phyloP scores from a whole-genome alignment of 2,888 invertebrate species.

The Ophion ventricosus region DNA sequence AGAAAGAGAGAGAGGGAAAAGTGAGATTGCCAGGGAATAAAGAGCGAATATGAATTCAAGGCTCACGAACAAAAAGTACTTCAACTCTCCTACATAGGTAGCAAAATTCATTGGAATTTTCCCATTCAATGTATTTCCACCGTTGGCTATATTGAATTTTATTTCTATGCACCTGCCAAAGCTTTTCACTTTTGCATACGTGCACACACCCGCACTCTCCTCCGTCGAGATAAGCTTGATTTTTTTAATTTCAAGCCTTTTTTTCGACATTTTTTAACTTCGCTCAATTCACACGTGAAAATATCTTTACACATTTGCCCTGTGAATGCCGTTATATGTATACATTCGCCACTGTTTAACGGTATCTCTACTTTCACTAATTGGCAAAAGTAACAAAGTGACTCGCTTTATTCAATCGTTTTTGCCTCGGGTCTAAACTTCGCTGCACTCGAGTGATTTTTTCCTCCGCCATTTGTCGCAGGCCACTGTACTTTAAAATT shows the following conservation, averaged over 20 bases:
- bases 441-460: background rate
- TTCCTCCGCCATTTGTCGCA: background rate
- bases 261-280: background rate
- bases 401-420: background rate
- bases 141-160: conserved; percentile 49
- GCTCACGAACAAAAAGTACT: conserved; percentile 59
- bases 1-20: background rate
- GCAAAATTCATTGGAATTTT: conserved; percentile 57
- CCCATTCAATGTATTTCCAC: conserved; percentile 52
- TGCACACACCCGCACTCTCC: conserved; percentile 10
- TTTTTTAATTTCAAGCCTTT: conserved; percentile 13
- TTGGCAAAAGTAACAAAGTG: conserved; percentile 8
- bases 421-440: background rate
- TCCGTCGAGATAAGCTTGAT: conserved; percentile 28
- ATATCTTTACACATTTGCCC: conserved; percentile 15
- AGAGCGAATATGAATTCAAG: conserved; percentile 57
- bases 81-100: conserved; percentile 35
- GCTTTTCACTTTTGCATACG: conserved; percentile 36
- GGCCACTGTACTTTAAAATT: background rate
- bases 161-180: conserved; percentile 47
- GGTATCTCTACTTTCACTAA: conserved; percentile 36
- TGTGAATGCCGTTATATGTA: background rate
- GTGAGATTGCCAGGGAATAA: conserved; percentile 51
- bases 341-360: conserved; percentile 24
- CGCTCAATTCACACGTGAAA: conserved; percentile 28